Evolutionary conservation across 2,888 invertebrate species (phyloP).

Genomic region (Sphinx pinastri): DNA sequence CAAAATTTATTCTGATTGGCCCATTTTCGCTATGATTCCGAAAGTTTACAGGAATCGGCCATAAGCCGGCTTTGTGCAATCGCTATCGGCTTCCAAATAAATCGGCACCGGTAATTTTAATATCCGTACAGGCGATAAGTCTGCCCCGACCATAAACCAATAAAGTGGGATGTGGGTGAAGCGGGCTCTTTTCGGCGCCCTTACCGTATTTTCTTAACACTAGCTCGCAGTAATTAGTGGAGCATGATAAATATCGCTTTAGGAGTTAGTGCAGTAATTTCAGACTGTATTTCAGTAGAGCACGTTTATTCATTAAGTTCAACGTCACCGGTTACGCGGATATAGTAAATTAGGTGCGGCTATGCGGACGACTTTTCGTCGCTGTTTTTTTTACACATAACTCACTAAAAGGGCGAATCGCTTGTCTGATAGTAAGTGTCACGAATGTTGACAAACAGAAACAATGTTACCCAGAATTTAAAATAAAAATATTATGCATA

Average conservation of each 20-base stretch:
- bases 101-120: too few relatives aligned
- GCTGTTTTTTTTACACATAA: not conserved
- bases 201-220: conserved; percentile 20
- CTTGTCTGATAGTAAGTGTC: too few relatives aligned
- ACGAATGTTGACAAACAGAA: too few relatives aligned
- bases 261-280: conserved; percentile 62
- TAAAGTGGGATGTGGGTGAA: not conserved
- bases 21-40: too few relatives aligned
- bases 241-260: conserved; percentile 56
- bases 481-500: too few relatives aligned
- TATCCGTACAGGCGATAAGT: too few relatives aligned
- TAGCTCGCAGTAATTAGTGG: conserved; percentile 47
- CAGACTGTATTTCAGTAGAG: conserved; percentile 43
- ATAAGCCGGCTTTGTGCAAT: too few relatives aligned
- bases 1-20: too few relatives aligned
- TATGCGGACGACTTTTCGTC: conserved; percentile 10
- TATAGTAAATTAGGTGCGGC: conserved; percentile 11
- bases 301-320: conserved; percentile 53
- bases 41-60: too few relatives aligned
- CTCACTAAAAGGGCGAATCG: not conserved
- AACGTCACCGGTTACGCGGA: conserved; percentile 42
- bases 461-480: too few relatives aligned
- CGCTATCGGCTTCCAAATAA: too few relatives aligned
- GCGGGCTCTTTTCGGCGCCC: conserved; percentile 36
- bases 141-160: conserved; percentile 3